Evolutionary conservation across 2,888 invertebrate species (phyloP), one percentile per base, ranked within the genome.

Genomic region (Ochropleura plecta): DNA sequence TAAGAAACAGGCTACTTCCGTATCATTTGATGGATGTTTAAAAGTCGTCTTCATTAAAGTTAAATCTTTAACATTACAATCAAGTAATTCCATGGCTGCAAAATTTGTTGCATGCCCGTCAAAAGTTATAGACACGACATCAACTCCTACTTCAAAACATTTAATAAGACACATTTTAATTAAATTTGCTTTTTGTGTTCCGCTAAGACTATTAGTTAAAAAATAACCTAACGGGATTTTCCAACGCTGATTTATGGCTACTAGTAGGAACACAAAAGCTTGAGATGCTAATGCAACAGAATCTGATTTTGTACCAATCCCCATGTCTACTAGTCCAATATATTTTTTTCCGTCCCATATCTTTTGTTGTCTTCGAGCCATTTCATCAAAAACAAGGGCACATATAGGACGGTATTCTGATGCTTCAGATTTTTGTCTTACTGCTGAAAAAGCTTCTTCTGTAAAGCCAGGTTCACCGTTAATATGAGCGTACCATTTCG

Each of bases 391-490:
- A 3, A 69, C 48, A 40, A 60, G 49, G 20, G 60, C 46, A 60
- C 60, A 59, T 49, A 69, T 48, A 49, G 49, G 60, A 49, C 60
- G 48, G 18, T 69, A 49, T 49, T 59, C 14, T 48, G 48, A 49
- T 1, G 40, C 9, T 69, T 69, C 60, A 60, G 69, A 30, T 48
- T 60, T 70, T 60, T n/a, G 30, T 69, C 7, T 40, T 69, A 69
- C 5, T 1, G 59, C 59, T 69, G 30, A n/a, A 49, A 69, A 59
- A 60, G 69, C 40, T 60, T 70, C 69, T 49, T 60, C 60, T 42
- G 60, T 70, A 49, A 70, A 70, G 3, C 49, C 69, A 60, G 60
- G 60, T 70, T 60, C 69, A 60, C 69, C 60, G 46, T 70, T 70
- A 49, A 70, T 51, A 49, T 69, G 59, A 2, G 69, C 46, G 48